Conservation (phyloP, 1,140 invertebrate species). For the Drosophila nasuta region DNA sequence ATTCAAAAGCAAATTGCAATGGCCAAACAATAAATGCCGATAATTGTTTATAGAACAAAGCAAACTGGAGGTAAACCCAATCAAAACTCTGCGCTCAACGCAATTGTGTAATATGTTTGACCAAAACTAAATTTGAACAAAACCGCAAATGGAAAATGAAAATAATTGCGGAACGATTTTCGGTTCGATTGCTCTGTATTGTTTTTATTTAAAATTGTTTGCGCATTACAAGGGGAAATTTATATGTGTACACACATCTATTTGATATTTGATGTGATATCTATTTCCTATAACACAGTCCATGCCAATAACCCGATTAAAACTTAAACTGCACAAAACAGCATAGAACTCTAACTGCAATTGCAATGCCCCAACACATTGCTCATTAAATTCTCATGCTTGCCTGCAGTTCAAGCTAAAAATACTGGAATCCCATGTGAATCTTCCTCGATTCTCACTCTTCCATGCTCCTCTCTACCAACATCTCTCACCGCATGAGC, state of each 20-base stretch:
- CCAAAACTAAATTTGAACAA: constrained; percentile 33
- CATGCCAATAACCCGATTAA: constrained; percentile 36
- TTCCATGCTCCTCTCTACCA: background rate
- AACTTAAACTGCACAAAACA: constrained; percentile 15
- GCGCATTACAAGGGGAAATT: background rate
- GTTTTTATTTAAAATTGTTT: constrained; percentile 7
- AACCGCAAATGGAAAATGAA: constrained; percentile 45
- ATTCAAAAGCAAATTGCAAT: constrained; percentile 25
- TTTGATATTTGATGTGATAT: background rate
- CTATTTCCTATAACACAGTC: background rate
- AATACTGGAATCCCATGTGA: constrained; percentile 24
- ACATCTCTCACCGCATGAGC: background rate
- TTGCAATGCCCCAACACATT: constrained; percentile 12
- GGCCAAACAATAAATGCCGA: constrained; percentile 28
- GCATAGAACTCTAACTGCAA: constrained; percentile 12
- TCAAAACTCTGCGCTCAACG: constrained; percentile 11
- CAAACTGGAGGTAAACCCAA: constrained; percentile 4
- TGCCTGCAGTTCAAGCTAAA: constrained; percentile 26
- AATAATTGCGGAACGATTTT: constrained; percentile 35
- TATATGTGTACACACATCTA: no score
- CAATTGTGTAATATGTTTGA: constrained; percentile 37
- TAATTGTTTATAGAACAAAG: constrained; percentile 36
- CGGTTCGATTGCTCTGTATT: constrained; percentile 15
- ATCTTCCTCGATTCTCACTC: background rate
- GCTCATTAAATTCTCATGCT: constrained; percentile 58